phyloP scores from a whole-genome alignment of 64 coral and sea anemone genomes.

The Trachythela sp. region DNA sequence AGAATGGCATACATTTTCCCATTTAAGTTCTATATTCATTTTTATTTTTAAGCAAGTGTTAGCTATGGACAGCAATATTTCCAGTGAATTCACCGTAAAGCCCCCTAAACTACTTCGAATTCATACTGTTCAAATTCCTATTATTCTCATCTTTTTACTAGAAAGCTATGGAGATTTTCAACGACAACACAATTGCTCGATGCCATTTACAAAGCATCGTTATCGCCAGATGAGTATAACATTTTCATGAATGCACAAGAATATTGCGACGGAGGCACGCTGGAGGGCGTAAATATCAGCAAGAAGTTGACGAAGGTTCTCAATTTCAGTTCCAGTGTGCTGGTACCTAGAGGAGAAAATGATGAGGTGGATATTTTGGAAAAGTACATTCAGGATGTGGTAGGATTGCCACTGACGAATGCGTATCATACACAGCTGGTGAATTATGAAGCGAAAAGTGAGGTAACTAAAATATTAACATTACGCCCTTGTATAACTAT shows the following conservation, averaged over 20 bases:
- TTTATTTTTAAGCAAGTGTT: too few species aligned
- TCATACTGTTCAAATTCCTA: too few species aligned
- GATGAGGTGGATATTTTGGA: neutral
- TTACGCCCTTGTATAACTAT: neutral
- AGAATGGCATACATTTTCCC: too few species aligned
- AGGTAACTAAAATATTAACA: neutral
- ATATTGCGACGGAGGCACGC: neutral
- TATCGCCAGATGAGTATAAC: slow-evolving; percentile 5
- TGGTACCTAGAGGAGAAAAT: neutral
- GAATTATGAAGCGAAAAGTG: neutral
- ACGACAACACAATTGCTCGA: neutral
- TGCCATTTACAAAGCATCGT: neutral
- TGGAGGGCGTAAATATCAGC: neutral
- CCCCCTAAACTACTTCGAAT: too few species aligned
- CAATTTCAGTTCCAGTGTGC: neutral
- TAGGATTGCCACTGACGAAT: neutral
- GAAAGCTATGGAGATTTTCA: neutral
- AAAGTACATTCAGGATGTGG: neutral
- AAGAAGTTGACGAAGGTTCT: slow-evolving; percentile 3
- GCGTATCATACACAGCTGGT: neutral
- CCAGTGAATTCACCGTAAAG: too few species aligned
- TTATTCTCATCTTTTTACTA: neutral
- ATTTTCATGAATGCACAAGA: neutral
- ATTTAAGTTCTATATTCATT: too few species aligned
- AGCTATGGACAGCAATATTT: too few species aligned